phyloP scores from a whole-genome alignment of 2,113 vertebrate species.

The Upupa epops region DNA sequence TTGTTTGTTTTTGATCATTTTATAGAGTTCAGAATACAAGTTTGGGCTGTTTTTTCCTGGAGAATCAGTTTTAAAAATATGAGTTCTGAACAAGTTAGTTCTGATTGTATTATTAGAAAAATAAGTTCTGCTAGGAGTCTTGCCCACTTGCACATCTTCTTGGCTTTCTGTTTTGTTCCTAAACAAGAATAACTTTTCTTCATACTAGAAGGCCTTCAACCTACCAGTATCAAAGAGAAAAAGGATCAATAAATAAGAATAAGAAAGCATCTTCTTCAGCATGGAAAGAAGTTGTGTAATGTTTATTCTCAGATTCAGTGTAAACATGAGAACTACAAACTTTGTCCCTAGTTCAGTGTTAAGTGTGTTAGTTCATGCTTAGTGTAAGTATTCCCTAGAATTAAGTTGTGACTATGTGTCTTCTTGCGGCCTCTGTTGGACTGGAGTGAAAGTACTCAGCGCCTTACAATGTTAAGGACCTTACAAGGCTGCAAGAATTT shows the following conservation, averaged over 20 bases:
- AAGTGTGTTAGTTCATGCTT: not conserved
- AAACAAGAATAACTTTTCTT: not conserved
- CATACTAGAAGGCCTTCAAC: not conserved
- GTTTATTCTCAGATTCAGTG: not conserved
- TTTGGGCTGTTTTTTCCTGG: not conserved
- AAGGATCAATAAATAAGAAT: not conserved
- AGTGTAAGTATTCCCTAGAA: not conserved
- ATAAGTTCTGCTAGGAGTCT: too few relatives aligned
- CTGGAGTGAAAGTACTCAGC: not conserved
- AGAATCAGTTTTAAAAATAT: not conserved
- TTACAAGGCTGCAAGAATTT: not conserved
- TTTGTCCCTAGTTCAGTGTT: not conserved
- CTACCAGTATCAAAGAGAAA: not conserved
- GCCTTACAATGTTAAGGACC: not conserved
- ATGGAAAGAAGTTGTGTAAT: not conserved
- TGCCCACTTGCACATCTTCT: not conserved
- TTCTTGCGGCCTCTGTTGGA: not conserved
- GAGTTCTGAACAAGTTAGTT: not conserved
- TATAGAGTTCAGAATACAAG: not conserved
- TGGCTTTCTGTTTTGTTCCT: not conserved
- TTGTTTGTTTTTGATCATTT: not conserved
- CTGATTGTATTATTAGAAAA: not conserved
- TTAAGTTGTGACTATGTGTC: not conserved
- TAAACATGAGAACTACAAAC: not conserved
- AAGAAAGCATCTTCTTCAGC: not conserved